Conservation (phyloP, 2,888 invertebrate genomes). For the Ormyrus labotus region DNA sequence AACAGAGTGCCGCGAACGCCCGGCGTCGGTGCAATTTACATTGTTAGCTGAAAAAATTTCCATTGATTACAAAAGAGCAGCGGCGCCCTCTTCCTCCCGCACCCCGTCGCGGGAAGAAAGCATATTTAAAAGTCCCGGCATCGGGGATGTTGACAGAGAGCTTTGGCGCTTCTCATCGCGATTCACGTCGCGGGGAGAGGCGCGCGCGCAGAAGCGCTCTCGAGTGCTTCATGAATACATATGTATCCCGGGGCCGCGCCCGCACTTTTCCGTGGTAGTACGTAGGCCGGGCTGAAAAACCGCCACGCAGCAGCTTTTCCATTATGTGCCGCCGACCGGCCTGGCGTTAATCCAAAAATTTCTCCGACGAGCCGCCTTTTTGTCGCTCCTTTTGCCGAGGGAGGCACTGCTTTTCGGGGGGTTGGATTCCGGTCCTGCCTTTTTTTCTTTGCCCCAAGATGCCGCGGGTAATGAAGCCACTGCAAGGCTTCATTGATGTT, state of each 20-base stretch:
- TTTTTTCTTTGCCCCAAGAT: not conserved
- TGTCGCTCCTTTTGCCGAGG: not conserved
- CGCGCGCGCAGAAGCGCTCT: not conserved
- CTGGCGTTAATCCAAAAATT: constrained; percentile 38
- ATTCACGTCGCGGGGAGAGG: not conserved
- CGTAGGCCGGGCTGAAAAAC: not conserved
- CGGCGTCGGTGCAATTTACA: too few species aligned
- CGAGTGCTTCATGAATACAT: constrained; percentile 23
- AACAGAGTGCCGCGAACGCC: too few species aligned
- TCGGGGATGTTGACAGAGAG: too few species aligned
- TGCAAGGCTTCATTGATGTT: too few species aligned
- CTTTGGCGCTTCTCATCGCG: not conserved
- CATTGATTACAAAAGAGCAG: too few species aligned
- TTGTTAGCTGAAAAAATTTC: too few species aligned
- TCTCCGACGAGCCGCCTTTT: not conserved
- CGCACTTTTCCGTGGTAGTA: not conserved
- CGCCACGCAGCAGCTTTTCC: constrained; percentile 16
- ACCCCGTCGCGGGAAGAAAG: not conserved
- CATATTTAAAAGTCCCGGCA: too few species aligned
- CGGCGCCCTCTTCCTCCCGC: not conserved
- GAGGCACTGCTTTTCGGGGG: too few species aligned
- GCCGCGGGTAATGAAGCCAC: too few species aligned
- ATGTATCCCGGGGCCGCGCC: not conserved
- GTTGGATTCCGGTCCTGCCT: not conserved
- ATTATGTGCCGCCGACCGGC: constrained; percentile 24